Evolutionary conservation across 2,797 vertebrate genomes (phyloP), one percentile per base, ranked within the genome.

Genomic region (Adrianichthys oophorus): DNA sequence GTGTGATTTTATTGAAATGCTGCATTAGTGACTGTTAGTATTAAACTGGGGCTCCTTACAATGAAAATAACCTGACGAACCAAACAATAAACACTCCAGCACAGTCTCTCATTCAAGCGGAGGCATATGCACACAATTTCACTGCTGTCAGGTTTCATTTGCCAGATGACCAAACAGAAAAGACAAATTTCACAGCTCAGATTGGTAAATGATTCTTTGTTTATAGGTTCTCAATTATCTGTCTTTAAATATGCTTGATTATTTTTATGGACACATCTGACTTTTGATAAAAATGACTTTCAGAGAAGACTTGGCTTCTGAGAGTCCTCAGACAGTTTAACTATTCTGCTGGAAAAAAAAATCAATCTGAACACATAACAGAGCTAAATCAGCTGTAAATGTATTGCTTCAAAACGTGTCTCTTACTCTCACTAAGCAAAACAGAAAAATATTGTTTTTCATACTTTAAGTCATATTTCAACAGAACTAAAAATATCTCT

Each of bases 121-220:
- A 55, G 41, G 41, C 47, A 68, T 16, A 56, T 21, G 50, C 32
- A 23, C 17, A 54, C 6, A 57, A 66, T 76, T 76, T 76, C 56
- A 23, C 53, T 57, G 74, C 78, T 83, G 80, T 86, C 85, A 78
- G 70, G 70, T 74, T 77, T 61, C 52, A 83, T 89, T 84, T 84
- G 43, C 53, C 79, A 76, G 68, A 68, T 79, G 76, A 82, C 70
- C 66, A 72, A 83, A 78, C 70, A 84, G 69, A 75, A 68, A 80
- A 87, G 78, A 73, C 66, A 72, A 56, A 88, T 91, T 90, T 88
- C 85, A 86, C 83, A 87, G 82, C 68, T 82, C 68, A 71, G 78
- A 78, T 72, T 83, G 74, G 75, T 84, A 82, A 78, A 88, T 80
- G 73, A 65, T 60, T 76, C 52, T 80, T 72, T 78, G 74, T 79